Percentiles rank a stretch among this genome's conserved stretches.
These are phyloP conservation scores for Lagodon rhomboides DNA, from an alignment of 2,797 vertebrate genomes.

Conservation along the genomic window DNA sequence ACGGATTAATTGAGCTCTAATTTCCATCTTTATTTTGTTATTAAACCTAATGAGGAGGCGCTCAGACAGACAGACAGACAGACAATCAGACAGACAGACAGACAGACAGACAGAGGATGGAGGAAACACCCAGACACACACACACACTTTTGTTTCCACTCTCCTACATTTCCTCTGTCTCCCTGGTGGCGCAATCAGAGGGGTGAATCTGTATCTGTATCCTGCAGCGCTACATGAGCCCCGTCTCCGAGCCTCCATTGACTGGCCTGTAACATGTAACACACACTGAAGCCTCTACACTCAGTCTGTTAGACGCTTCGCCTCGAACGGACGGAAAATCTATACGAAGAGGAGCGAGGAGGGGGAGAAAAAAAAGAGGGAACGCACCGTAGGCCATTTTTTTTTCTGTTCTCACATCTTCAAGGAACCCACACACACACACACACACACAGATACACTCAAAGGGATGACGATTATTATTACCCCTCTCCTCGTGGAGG, in stretches of 20 bases:
- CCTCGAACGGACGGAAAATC: constrained; percentile 66
- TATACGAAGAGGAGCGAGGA: constrained; percentile 49
- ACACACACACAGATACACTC: constrained; percentile 31
- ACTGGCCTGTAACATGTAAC: constrained; percentile 62
- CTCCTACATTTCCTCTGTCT: constrained; percentile 31
- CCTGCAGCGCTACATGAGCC: constrained; percentile 68
- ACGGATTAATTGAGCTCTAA: constrained; percentile 31
- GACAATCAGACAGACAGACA: neutral
- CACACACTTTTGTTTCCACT: constrained; percentile 12
- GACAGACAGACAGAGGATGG: neutral
- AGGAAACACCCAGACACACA: neutral
- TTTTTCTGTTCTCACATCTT: constrained; percentile 37
- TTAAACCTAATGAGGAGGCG: constrained; percentile 26
- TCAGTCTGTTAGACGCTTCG: constrained; percentile 38
- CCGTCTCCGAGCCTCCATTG: constrained; percentile 40
- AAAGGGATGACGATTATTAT: constrained; percentile 75
- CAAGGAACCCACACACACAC: constrained; percentile 22
- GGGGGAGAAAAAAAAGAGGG: constrained; percentile 6
- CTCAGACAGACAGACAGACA: constrained; percentile 16
- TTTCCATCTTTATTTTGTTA: constrained; percentile 36
- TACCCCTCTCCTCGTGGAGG: constrained; percentile 73
- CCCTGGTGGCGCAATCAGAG: constrained; percentile 55
- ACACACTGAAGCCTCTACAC: constrained; percentile 48
- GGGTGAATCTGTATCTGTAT: constrained; percentile 56
- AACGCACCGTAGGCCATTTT: constrained; percentile 57